Conservation (phyloP, 2,113 vertebrate species). For the Heterotis niloticus region DNA sequence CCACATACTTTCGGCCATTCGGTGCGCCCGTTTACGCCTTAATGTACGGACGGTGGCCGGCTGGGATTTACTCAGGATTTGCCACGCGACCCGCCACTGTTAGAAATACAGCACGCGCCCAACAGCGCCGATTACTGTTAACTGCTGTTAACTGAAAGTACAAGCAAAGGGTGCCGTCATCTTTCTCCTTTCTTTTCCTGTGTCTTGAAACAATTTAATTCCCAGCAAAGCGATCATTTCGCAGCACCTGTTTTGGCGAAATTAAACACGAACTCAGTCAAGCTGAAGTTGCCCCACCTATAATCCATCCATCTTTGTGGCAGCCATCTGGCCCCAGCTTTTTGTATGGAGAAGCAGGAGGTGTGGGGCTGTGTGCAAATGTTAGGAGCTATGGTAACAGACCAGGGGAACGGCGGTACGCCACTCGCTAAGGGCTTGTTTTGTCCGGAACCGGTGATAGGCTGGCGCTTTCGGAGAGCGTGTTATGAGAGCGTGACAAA, state of each 20-base stretch:
- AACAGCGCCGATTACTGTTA: background rate
- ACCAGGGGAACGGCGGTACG: background rate
- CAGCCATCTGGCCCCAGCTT: slow-evolving; percentile 63
- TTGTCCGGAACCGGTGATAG: background rate
- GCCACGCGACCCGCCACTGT: background rate
- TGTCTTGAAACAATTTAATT: slow-evolving; percentile 3
- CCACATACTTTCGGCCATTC: too few relatives aligned
- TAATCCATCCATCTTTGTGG: slow-evolving; percentile 72
- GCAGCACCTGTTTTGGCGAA: slow-evolving; percentile 55
- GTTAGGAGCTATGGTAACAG: slow-evolving; percentile 38
- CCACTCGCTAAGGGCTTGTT: background rate
- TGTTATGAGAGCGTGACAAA: background rate
- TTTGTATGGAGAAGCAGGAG: slow-evolving; percentile 54
- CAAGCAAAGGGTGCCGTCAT: background rate
- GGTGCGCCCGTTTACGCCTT: background rate
- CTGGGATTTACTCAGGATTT: background rate
- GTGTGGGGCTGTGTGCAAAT: slow-evolving; percentile 44
- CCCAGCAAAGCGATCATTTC: slow-evolving; percentile 11
- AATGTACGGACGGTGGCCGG: background rate
- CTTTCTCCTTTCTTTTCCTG: background rate
- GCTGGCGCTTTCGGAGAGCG: background rate
- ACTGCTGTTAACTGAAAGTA: background rate
- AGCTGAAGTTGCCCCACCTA: slow-evolving; percentile 61
- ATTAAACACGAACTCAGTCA: slow-evolving; percentile 59
- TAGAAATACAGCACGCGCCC: background rate